A percentile compares a stretch with the other conserved stretches of the same genome.
These are phyloP conservation scores for Eutrigla gurnardus DNA, from an alignment of 2,797 vertebrate species.

Conservation along the genomic window DNA sequence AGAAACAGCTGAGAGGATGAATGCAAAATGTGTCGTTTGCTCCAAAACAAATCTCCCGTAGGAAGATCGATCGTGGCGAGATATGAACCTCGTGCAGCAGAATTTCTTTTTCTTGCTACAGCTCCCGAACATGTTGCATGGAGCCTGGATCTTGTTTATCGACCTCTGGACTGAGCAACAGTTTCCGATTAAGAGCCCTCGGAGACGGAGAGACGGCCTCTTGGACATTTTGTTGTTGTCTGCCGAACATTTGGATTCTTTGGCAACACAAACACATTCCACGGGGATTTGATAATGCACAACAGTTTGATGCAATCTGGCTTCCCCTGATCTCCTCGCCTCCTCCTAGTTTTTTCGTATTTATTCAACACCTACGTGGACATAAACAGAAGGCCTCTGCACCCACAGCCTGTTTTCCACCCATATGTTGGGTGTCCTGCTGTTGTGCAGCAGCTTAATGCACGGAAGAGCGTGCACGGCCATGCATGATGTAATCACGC, in stretches of 20 bases:
- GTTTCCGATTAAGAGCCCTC: constrained; percentile 10
- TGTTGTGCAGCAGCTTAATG: constrained; percentile 67
- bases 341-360: too few species aligned
- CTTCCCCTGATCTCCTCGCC: background rate
- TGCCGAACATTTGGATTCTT: constrained; percentile 20
- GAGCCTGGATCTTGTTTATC: constrained; percentile 29
- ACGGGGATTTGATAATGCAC: constrained; percentile 32
- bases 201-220: constrained; percentile 12
- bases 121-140: constrained; percentile 7
- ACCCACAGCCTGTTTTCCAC: constrained; percentile 11
- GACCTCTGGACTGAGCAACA: constrained; percentile 3
- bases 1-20: background rate
- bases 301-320: constrained; percentile 37
- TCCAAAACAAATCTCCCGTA: background rate
- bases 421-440: constrained; percentile 11
- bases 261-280: constrained; percentile 40
- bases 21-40: background rate
- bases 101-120: background rate
- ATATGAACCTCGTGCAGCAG: background rate
- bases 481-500: constrained; percentile 56
- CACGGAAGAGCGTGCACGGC: constrained; percentile 51
- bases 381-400: constrained; percentile 21
- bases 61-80: background rate
- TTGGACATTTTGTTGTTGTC: constrained; percentile 28
- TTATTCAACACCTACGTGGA: background rate